Conservation (phyloP, 2,888 invertebrate species). For the Agriopis leucophaearia region DNA sequence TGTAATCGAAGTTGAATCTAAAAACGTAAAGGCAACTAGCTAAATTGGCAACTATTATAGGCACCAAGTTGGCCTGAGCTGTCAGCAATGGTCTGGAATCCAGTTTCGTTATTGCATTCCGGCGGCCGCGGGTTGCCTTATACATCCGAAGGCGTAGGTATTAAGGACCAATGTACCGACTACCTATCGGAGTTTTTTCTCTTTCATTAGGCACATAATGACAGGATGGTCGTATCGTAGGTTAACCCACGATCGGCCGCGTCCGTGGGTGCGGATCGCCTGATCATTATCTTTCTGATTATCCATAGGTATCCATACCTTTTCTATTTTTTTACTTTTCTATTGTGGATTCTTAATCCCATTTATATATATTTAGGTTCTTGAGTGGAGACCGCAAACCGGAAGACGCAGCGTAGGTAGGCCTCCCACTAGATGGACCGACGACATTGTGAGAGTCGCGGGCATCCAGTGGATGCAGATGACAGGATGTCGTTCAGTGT, state of each 20-base stretch:
- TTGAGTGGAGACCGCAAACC: too few species aligned
- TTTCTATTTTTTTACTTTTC: background rate
- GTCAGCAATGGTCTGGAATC: slow-evolving; percentile 48
- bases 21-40: slow-evolving; percentile 1
- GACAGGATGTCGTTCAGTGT: too few species aligned
- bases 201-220: slow-evolving; percentile 35
- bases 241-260: slow-evolving; percentile 26
- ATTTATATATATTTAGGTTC: background rate
- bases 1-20: background rate
- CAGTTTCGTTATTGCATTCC: slow-evolving; percentile 56
- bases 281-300: slow-evolving; percentile 1
- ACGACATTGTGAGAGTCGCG: too few species aligned
- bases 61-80: slow-evolving; percentile 28
- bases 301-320: too few species aligned
- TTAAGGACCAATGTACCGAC: slow-evolving; percentile 26
- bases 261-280: slow-evolving; percentile 17
- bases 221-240: slow-evolving; percentile 31
- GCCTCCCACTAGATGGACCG: too few species aligned
- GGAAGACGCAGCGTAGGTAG: too few species aligned
- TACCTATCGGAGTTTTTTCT: slow-evolving; percentile 32
- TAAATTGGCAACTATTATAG: slow-evolving; percentile 19
- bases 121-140: slow-evolving; percentile 40
- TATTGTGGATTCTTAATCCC: background rate
- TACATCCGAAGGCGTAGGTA: slow-evolving; percentile 40
- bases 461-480: too few species aligned